Evolutionary conservation across 2,113 vertebrate species (phyloP).

Genomic region (Dryoscopus gambensis): DNA sequence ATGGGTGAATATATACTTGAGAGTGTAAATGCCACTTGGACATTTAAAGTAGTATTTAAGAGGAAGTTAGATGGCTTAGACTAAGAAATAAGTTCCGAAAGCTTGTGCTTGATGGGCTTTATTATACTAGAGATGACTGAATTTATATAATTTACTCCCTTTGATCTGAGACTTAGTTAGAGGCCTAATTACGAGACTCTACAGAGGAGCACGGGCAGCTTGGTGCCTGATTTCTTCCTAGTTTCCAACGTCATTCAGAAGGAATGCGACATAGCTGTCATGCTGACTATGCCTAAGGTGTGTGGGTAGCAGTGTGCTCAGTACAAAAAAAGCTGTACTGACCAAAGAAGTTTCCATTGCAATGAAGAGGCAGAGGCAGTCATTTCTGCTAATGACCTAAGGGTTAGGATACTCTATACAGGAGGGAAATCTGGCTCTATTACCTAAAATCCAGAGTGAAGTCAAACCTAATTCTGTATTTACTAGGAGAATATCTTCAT

Average conservation of each 20-base stretch:
- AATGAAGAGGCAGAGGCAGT: neutral
- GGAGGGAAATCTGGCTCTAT: neutral
- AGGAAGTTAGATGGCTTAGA: neutral
- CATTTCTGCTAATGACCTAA: neutral
- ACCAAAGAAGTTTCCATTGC: neutral
- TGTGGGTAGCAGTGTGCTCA: fast-evolving
- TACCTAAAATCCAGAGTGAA: neutral
- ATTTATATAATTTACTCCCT: neutral
- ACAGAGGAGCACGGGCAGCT: neutral
- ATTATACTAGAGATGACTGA: neutral
- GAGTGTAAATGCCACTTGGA: neutral
- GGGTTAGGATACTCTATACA: neutral
- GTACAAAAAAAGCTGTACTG: neutral
- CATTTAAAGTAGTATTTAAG: neutral
- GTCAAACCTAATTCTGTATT: neutral
- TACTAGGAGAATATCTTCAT: neutral
- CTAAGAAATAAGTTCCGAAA: neutral
- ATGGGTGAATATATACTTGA: neutral
- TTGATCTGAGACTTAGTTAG: neutral
- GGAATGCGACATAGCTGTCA: neutral
- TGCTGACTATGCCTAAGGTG: neutral
- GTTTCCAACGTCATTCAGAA: neutral
- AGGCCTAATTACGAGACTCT: neutral
- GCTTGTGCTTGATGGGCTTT: neutral
- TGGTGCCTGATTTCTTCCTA: neutral